Conservation (phyloP, 2,113 vertebrate genomes). For the Plotosus lineatus region DNA sequence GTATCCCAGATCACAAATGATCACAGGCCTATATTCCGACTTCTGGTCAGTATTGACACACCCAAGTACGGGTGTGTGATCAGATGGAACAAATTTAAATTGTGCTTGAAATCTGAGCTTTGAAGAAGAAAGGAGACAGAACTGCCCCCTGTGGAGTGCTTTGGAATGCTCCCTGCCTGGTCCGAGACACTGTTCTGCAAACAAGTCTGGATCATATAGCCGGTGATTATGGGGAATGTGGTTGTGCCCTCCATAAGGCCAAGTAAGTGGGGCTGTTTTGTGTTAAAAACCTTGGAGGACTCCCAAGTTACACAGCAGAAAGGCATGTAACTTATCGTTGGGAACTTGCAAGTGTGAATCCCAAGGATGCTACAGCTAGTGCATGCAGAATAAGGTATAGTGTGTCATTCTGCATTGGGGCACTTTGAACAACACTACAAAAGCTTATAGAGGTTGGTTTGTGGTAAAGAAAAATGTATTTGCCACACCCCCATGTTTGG, state of each 20-base stretch:
- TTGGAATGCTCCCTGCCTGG: neutral
- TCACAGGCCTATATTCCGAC: neutral
- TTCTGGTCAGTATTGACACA: neutral
- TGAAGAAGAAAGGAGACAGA: neutral
- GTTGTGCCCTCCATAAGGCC: neutral
- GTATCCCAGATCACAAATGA: neutral
- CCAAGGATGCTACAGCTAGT: neutral
- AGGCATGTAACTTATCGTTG: neutral
- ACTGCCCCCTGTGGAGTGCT: neutral
- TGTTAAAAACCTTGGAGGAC: neutral
- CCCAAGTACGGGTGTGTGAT: neutral
- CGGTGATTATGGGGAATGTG: neutral
- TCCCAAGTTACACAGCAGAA: neutral
- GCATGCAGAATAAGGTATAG: neutral
- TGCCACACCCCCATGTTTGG: neutral
- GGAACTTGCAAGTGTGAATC: neutral
- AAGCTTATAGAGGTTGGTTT: neutral
- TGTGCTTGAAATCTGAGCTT: neutral
- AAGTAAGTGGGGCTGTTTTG: neutral
- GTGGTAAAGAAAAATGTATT: neutral
- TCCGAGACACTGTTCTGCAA: neutral
- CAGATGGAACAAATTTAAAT: neutral
- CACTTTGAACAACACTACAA: too few relatives aligned
- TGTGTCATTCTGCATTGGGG: neutral
- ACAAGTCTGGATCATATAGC: neutral